These are phyloP conservation scores for Hymenopus coronatus DNA, from an alignment of 2,888 invertebrate genomes.

Conservation along the genomic window DNA sequence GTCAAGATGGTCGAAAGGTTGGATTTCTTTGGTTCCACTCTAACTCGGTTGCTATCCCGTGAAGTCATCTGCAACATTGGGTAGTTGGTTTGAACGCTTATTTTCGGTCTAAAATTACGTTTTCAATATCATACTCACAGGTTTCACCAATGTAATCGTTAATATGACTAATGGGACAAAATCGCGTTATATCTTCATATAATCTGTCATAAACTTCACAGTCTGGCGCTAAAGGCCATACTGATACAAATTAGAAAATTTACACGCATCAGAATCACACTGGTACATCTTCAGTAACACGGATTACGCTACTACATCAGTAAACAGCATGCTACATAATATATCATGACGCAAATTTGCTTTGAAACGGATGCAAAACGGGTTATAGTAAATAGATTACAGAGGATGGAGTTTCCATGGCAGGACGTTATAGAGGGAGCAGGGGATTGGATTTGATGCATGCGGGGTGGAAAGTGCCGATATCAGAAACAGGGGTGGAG, in stretches of 20 bases:
- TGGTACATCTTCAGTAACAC: not conserved
- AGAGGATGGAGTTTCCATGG: not conserved
- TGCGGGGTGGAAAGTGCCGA: not conserved
- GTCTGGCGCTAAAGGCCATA: not conserved
- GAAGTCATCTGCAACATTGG: not conserved
- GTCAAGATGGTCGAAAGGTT: too few relatives aligned
- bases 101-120: not conserved
- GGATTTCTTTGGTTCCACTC: too few relatives aligned
- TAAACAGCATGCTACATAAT: not conserved
- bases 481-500: not conserved
- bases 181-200: not conserved
- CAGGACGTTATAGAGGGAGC: not conserved
- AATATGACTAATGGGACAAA: not conserved
- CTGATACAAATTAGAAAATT: not conserved
- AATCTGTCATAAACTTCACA: not conserved
- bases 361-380: conserved; percentile 5
- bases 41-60: too few relatives aligned
- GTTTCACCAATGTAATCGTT: not conserved
- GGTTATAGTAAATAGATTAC: conserved; percentile 12
- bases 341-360: not conserved
- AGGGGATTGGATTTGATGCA: not conserved
- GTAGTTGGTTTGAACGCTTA: not conserved
- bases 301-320: not conserved
- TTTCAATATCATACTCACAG: not conserved
- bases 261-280: conserved; percentile 3